These are phyloP conservation scores for Allophyes oxyacanthae DNA, from an alignment of 2,888 invertebrate genomes.

Conservation along the genomic window DNA sequence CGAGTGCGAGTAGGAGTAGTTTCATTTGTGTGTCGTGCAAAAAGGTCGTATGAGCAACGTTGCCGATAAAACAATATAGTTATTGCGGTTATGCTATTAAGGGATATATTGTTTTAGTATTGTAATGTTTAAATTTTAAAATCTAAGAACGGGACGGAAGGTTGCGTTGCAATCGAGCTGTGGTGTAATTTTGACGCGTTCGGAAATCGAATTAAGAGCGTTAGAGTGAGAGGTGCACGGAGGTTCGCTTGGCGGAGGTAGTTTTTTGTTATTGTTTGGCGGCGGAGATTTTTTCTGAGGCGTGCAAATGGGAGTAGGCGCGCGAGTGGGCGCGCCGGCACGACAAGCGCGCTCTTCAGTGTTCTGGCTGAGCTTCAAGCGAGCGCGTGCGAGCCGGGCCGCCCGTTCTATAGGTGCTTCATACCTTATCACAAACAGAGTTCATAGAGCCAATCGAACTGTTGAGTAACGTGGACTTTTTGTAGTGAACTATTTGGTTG, in stretches of 20 bases:
- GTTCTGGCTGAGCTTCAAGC: slow-evolving; percentile 88
- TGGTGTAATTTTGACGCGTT: slow-evolving; percentile 87
- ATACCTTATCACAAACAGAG: slow-evolving; percentile 57
- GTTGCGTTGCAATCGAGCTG: slow-evolving; percentile 83
- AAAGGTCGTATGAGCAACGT: slow-evolving; percentile 63
- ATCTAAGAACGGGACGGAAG: slow-evolving; percentile 83
- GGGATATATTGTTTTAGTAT: slow-evolving; percentile 38
- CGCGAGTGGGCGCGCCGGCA: slow-evolving; percentile 87
- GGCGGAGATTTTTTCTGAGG: slow-evolving; percentile 87
- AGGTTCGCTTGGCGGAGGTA: slow-evolving; percentile 80
- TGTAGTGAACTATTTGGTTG: slow-evolving; percentile 71
- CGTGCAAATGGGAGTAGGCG: slow-evolving; percentile 89
- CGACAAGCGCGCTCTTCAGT: slow-evolving; percentile 89
- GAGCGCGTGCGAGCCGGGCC: slow-evolving; percentile 84
- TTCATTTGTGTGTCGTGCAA: slow-evolving; percentile 61
- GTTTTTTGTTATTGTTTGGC: slow-evolving; percentile 87
- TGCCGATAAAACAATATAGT: slow-evolving; percentile 48
- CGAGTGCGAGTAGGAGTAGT: slow-evolving; percentile 89
- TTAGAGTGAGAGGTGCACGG: slow-evolving; percentile 86
- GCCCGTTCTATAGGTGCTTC: slow-evolving; percentile 71
- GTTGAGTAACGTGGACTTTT: slow-evolving; percentile 69
- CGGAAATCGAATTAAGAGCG: slow-evolving; percentile 88
- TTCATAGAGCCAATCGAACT: slow-evolving; percentile 53
- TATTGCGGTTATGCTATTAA: slow-evolving; percentile 38
- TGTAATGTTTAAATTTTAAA: slow-evolving; percentile 58